These are phyloP conservation scores for Plusia festucae DNA, from an alignment of 2,888 invertebrate species.

Conservation along the genomic window DNA sequence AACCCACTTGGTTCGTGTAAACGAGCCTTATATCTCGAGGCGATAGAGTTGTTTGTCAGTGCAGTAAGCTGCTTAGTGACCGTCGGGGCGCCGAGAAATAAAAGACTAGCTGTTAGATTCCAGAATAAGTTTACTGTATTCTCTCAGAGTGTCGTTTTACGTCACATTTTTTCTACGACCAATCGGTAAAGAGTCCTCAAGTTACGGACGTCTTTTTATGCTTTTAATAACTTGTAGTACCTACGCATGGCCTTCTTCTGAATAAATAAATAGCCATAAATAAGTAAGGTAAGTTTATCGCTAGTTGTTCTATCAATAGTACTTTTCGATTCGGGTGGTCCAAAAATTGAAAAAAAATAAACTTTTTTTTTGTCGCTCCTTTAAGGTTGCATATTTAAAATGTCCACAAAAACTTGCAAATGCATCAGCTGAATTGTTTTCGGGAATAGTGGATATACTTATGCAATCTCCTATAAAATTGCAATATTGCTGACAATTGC, in stretches of 20 bases:
- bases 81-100: slow-evolving; percentile 33
- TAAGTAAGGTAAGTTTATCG: too few species aligned
- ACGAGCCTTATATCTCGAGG: slow-evolving; percentile 16
- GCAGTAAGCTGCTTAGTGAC: slow-evolving; percentile 33
- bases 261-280: too few species aligned
- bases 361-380: too few species aligned
- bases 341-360: too few species aligned
- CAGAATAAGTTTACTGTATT: slow-evolving; percentile 24
- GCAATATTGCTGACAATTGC: slow-evolving; percentile 17
- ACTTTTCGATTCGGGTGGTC: too few species aligned
- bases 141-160: slow-evolving; percentile 17
- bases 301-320: too few species aligned
- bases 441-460: neutral
- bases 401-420: neutral
- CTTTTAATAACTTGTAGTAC: neutral
- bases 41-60: slow-evolving; percentile 19
- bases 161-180: neutral
- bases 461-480: neutral
- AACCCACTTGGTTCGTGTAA: neutral
- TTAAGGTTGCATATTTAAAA: too few species aligned
- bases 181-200: neutral
- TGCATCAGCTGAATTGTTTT: neutral
- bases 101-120: slow-evolving; percentile 32
- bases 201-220: neutral
- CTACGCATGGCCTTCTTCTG: too few species aligned